These are phyloP conservation scores for Aphidius colemani DNA, from an alignment of 2,888 invertebrate species.

Conservation along the genomic window DNA sequence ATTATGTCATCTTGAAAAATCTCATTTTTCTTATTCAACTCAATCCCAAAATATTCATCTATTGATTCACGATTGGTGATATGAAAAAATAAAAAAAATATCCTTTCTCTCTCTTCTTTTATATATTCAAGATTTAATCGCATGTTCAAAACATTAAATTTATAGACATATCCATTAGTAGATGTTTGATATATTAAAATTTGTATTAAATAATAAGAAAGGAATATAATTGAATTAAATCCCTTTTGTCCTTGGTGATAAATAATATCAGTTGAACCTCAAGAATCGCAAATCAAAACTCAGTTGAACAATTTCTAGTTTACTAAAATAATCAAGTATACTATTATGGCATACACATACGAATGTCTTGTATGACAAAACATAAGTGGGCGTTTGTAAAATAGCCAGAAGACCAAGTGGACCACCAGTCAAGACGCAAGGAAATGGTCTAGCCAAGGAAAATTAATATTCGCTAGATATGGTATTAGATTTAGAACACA, in stretches of 20 bases:
- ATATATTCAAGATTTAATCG: too few relatives aligned
- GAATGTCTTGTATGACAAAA: constrained; percentile 4
- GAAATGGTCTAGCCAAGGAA: constrained; percentile 26
- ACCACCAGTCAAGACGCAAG: constrained; percentile 18
- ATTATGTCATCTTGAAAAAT: too few relatives aligned
- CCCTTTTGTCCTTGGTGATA: constrained; percentile 10
- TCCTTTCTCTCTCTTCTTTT: too few relatives aligned
- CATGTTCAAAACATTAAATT: too few relatives aligned
- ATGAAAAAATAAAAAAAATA: too few relatives aligned
- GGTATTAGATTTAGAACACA: constrained; percentile 59
- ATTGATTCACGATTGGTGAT: too few relatives aligned
- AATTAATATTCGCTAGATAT: constrained; percentile 58
- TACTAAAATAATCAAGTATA: too few relatives aligned
- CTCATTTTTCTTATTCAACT: too few relatives aligned
- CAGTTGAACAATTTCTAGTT: background rate
- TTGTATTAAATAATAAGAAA: constrained; percentile 13
- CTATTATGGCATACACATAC: too few relatives aligned
- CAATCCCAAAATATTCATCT: too few relatives aligned
- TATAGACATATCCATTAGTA: too few relatives aligned
- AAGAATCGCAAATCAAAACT: constrained; percentile 15
- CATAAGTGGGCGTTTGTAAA: constrained; percentile 20
- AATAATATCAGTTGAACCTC: constrained; percentile 9
- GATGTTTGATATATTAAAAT: too few relatives aligned
- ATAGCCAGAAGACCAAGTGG: constrained; percentile 30
- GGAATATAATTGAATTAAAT: constrained; percentile 13